phyloP scores from a whole-genome alignment of 1,140 invertebrate genomes.

The Magallana ariakensis region DNA sequence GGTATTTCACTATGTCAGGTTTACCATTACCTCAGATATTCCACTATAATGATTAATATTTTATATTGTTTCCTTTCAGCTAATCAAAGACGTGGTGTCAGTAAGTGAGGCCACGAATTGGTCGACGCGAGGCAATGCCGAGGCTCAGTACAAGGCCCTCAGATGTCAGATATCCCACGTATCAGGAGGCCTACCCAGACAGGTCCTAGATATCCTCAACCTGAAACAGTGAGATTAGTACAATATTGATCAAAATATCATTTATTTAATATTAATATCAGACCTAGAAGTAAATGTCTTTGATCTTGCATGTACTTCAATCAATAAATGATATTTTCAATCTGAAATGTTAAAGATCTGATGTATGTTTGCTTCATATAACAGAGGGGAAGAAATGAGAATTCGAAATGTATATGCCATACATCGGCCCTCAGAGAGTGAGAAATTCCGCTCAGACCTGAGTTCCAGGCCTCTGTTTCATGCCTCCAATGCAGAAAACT shows the following conservation, averaged over 20 bases:
- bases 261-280: too few relatives aligned
- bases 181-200: not conserved
- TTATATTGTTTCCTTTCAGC: slow-evolving; percentile 53
- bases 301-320: too few relatives aligned
- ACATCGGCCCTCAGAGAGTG: slow-evolving; percentile 68
- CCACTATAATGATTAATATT: not conserved
- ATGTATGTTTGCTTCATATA: too few relatives aligned
- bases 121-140: slow-evolving; percentile 62
- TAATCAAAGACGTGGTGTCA: slow-evolving; percentile 76
- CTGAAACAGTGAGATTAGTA: not conserved
- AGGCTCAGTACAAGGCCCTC: slow-evolving; percentile 75
- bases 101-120: slow-evolving; percentile 76
- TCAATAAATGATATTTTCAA: too few relatives aligned
- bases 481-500: slow-evolving; percentile 73
- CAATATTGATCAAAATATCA: too few relatives aligned
- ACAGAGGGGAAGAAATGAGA: slow-evolving; percentile 60
- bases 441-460: slow-evolving; percentile 64
- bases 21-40: not conserved
- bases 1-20: not conserved
- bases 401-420: slow-evolving; percentile 71
- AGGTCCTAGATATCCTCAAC: not conserved
- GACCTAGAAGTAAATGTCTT: too few relatives aligned
- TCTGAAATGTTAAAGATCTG: too few relatives aligned
- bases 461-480: slow-evolving; percentile 72
- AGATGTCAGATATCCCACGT: slow-evolving; percentile 66